These are phyloP conservation scores for Heliconius hermathena DNA, from an alignment of 1,140 invertebrate genomes.

Conservation along the genomic window DNA sequence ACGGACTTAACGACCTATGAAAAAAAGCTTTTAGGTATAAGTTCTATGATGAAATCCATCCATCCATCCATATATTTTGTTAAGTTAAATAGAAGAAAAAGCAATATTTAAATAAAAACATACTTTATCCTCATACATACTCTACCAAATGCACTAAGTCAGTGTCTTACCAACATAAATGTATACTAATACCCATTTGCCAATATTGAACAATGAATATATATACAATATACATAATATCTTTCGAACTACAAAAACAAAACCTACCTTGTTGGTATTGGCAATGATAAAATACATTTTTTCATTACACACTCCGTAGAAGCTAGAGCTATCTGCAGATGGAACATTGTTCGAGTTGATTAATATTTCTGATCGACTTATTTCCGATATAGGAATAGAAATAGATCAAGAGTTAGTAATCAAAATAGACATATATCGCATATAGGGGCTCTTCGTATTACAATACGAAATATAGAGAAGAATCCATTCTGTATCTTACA, in stretches of 20 bases:
- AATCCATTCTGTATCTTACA: background rate
- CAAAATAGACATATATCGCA: background rate
- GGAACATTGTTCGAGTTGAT: conserved; percentile 38
- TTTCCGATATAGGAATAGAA: conserved; percentile 12
- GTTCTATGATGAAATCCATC: too few species aligned
- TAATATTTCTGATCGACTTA: conserved; percentile 39
- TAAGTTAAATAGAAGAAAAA: too few species aligned
- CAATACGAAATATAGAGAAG: background rate
- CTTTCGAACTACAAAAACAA: background rate
- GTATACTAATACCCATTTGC: background rate
- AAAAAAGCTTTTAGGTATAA: too few species aligned
- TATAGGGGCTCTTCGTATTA: background rate
- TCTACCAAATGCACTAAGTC: too few species aligned
- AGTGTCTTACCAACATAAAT: background rate
- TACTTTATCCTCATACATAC: too few species aligned
- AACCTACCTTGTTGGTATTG: background rate
- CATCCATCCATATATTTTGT: too few species aligned
- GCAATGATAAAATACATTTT: conserved; percentile 30
- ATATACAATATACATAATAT: background rate
- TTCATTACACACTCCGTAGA: conserved; percentile 33
- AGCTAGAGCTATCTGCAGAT: conserved; percentile 28
- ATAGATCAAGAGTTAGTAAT: background rate
- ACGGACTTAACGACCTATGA: too few species aligned
- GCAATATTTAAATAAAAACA: too few species aligned
- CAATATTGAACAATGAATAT: background rate